Evolutionary conservation across 2,888 invertebrate species (phyloP), one percentile per base, ranked within the genome.

Genomic region (Polymixis lichenea): DNA sequence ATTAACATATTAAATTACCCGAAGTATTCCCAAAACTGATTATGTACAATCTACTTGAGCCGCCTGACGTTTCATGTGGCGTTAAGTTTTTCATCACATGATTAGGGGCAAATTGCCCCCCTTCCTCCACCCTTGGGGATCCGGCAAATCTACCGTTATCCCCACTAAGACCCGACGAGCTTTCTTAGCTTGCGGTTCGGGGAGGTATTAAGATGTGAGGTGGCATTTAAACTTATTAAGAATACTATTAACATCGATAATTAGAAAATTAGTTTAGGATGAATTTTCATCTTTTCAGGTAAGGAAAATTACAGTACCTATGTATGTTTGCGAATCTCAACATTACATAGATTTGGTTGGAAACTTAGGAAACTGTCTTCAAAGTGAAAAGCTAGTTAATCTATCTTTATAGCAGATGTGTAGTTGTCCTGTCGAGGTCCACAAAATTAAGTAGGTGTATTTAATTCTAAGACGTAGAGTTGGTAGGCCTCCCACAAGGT

Each of bases 1-100:
- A 86, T 86, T 88, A 89, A 88, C 87, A 85, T 86, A 83, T 81
- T 87, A 89, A 89, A 90, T 90, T 80, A 86, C 76, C 73, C 72
- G 4, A 72, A 75, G 73, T 72, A 69, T 83, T 90, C 87, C 86
- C 88, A 89, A 90, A 91, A 87, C 84, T 81, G 89, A 90, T 91
- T 91, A 87, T 15, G 60, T 71, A 79, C 72, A 85, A 84, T 82
- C 84, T 85, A 77, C 80, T 78, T 77, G 78, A 80, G 64, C 80
- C 82, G 69, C 77, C 85, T 85, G 84, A 79, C 78, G 82, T 75
- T 89, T 88, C 89, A 87, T 89, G 89, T 75, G 87, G 92, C 90
- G 93, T 90, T 93, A 94, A 96, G 95, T 96, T 96, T 96, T 95
- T 95, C 95, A 96, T 95, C 94, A 95, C 95, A 92, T 95, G 94